phyloP scores from a whole-genome alignment of 1,140 invertebrate genomes.

The Drosophila pseudoobscura region DNA sequence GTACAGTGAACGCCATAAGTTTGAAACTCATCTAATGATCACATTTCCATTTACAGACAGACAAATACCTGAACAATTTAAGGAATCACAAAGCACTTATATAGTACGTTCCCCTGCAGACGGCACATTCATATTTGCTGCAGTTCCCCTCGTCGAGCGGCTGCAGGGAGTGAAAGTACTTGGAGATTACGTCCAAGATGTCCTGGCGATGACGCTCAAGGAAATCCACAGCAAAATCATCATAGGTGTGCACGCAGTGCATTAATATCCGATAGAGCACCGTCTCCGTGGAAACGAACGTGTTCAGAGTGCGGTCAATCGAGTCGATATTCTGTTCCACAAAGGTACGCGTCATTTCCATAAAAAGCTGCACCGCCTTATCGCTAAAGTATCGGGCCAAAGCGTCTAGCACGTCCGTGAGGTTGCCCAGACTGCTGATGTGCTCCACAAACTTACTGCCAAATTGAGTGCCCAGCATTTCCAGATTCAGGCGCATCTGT shows the following conservation, averaged over 20 bases:
- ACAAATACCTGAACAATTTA: not conserved
- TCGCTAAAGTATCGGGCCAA: conserved; percentile 58
- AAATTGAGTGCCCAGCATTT: conserved; percentile 38
- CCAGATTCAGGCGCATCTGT: conserved; percentile 42
- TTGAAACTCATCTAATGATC: no score
- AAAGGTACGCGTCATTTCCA: conserved; percentile 63
- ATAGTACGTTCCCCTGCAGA: conserved; percentile 65
- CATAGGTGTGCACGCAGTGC: conserved; percentile 62
- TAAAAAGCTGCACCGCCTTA: conserved; percentile 43
- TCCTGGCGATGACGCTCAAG: conserved; percentile 46
- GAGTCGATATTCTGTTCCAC: conserved; percentile 57
- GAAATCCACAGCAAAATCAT: conserved; percentile 52
- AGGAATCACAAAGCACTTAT: conserved; percentile 45
- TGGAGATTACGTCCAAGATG: conserved; percentile 49
- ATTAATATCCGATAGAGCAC: conserved; percentile 67
- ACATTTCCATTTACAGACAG: no score
- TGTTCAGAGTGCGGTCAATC: conserved; percentile 61
- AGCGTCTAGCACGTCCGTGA: conserved; percentile 60
- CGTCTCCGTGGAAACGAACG: conserved; percentile 71
- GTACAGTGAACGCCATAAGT: no score
- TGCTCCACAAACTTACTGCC: conserved; percentile 69
- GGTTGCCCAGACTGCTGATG: conserved; percentile 52
- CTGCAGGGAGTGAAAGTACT: conserved; percentile 56
- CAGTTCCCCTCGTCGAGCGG: conserved; percentile 14
- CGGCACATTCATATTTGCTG: conserved; percentile 43